These are phyloP conservation scores for Orussus abietinus DNA, from an alignment of 1,140 invertebrate genomes.

Conservation along the genomic window DNA sequence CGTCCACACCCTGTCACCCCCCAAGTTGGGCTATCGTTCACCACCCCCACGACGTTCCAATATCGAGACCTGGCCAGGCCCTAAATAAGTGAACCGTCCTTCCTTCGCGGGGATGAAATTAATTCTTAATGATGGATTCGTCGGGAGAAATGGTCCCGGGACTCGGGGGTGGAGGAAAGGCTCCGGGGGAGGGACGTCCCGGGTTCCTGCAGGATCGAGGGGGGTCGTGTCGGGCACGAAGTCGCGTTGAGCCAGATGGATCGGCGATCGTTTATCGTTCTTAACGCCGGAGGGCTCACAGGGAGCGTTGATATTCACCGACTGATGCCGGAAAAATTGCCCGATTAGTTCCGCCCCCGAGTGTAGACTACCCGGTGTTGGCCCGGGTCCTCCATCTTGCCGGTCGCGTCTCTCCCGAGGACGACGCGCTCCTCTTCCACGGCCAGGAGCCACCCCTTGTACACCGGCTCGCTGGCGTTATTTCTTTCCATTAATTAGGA, in stretches of 20 bases:
- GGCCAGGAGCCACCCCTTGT: conserved; percentile 20
- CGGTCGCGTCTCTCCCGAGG: conserved; percentile 6
- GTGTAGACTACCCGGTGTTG: conserved; percentile 13
- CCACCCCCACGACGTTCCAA: no score
- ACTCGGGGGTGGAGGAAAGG: conserved; percentile 18
- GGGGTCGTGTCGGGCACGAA: conserved; percentile 8
- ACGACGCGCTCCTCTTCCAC: conserved; percentile 7
- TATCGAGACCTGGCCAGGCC: no score
- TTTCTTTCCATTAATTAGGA: conserved; percentile 34
- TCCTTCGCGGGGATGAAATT: no score
- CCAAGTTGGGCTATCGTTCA: no score
- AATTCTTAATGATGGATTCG: no score
- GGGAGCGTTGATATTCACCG: conserved; percentile 32
- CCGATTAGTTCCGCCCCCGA: conserved; percentile 40
- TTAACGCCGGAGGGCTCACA: conserved; percentile 45
- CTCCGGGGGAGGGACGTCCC: conserved; percentile 6
- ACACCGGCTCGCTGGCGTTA: conserved; percentile 19
- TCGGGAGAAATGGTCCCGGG: no score
- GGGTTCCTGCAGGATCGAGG: neutral
- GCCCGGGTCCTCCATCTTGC: neutral
- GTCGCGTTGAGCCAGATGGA: conserved; percentile 51
- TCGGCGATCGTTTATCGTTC: conserved; percentile 53
- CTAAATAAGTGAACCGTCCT: no score
- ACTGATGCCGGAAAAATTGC: conserved; percentile 38
- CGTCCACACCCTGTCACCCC: no score